Conservation (phyloP, 2,113 vertebrate genomes). For the Elephantulus edwardii region DNA sequence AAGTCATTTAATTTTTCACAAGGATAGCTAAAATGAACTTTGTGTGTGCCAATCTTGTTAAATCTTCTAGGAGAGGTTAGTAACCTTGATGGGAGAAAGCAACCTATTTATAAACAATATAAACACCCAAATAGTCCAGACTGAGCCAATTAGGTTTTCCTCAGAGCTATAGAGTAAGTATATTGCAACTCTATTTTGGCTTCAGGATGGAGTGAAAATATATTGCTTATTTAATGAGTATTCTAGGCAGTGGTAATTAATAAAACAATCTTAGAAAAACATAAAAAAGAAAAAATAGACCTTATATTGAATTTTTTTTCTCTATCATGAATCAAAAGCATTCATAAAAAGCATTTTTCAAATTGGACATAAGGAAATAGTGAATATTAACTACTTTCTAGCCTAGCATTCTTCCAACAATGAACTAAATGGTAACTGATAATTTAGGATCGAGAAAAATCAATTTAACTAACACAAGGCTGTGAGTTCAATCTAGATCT, state of each 20-base stretch:
- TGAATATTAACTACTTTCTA: background rate
- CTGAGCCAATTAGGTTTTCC: background rate
- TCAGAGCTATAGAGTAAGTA: background rate
- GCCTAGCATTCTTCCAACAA: background rate
- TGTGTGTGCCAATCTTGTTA: background rate
- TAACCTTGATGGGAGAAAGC: background rate
- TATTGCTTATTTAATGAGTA: conserved; percentile 16
- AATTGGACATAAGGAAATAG: conserved; percentile 1
- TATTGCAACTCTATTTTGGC: conserved; percentile 20
- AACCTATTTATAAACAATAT: background rate
- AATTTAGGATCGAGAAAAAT: background rate
- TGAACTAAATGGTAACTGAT: background rate
- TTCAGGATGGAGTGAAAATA: conserved; percentile 38
- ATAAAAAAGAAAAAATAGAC: conserved; percentile 34
- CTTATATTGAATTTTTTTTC: conserved; percentile 43
- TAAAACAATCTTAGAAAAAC: conserved; percentile 38
- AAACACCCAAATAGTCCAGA: background rate
- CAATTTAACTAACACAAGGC: background rate
- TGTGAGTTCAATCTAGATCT: background rate
- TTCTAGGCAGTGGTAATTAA: conserved; percentile 46
- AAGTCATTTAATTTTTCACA: background rate
- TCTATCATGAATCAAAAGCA: conserved; percentile 12
- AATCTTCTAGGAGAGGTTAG: background rate
- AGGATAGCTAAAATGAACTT: background rate
- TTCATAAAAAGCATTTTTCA: conserved; percentile 50